These are phyloP conservation scores for Octopus sinensis DNA, from an alignment of 1,140 invertebrate genomes.

Conservation along the genomic window DNA sequence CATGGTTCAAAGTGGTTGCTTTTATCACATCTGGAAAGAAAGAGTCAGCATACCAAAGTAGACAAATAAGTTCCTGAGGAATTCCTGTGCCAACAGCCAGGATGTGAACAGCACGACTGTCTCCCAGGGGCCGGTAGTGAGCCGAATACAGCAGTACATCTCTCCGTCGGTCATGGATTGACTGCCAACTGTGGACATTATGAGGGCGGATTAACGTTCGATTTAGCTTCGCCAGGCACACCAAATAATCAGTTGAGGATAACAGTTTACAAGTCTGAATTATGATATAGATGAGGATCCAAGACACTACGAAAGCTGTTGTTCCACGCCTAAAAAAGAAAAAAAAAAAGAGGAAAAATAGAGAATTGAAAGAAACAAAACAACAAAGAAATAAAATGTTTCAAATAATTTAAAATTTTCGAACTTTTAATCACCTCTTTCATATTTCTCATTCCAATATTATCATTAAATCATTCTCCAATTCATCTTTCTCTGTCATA, in stretches of 20 bases:
- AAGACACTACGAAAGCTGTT: neutral
- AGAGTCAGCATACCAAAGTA: slow-evolving; percentile 6
- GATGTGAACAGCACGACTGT: neutral
- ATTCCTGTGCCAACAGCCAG: slow-evolving; percentile 7
- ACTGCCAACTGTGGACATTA: neutral
- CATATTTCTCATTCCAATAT: too few species aligned
- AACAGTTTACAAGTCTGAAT: slow-evolving; percentile 9
- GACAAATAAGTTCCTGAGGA: neutral
- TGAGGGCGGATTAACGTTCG: neutral
- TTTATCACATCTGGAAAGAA: slow-evolving; percentile 4
- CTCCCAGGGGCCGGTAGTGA: slow-evolving; percentile 4
- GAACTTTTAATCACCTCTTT: neutral
- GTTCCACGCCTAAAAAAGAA: slow-evolving; percentile 8
- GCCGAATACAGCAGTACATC: slow-evolving; percentile 10
- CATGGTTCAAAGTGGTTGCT: slow-evolving; percentile 5
- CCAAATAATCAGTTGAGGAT: neutral
- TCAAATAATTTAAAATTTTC: neutral
- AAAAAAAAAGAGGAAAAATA: neutral
- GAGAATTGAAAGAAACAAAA: neutral
- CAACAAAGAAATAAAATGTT: neutral
- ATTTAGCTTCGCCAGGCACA: slow-evolving; percentile 9
- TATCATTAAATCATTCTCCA: too few species aligned
- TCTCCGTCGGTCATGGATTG: neutral
- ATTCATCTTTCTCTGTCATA: too few species aligned
- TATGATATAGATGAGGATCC: slow-evolving; percentile 12